A percentile compares a stretch with the other conserved stretches of the same genome.
These are phyloP conservation scores for Ceratina japonica DNA, from an alignment of 1,140 invertebrate genomes.

Conservation along the genomic window DNA sequence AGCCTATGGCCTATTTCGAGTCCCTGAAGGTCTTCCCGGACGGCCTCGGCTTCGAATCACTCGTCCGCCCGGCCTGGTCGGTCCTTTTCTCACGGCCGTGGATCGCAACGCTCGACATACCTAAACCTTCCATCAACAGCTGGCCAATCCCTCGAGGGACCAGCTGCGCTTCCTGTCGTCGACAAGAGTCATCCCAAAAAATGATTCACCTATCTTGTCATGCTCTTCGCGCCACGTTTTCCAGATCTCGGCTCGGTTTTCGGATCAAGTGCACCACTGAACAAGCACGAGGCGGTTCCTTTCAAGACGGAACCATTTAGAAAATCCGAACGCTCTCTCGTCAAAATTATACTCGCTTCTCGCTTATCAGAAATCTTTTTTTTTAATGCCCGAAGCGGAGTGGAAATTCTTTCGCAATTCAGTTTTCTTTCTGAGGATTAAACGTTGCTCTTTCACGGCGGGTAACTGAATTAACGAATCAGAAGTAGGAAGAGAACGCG, in stretches of 20 bases:
- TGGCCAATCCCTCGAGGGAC: conserved; percentile 69
- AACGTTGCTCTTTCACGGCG: background rate
- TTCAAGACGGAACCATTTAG: too few relatives aligned
- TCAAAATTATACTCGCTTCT: too few relatives aligned
- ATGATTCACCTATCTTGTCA: conserved; percentile 13
- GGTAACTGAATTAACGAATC: background rate
- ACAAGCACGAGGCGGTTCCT: background rate
- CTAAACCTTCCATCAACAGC: conserved; percentile 74
- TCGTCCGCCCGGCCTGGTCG: conserved; percentile 38
- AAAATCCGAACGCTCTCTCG: too few relatives aligned
- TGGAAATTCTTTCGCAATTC: background rate
- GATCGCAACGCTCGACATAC: conserved; percentile 61
- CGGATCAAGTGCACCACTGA: conserved; percentile 17
- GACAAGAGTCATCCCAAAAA: conserved; percentile 59
- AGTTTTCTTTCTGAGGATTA: background rate
- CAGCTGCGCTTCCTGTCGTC: conserved; percentile 69
- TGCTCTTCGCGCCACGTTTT: background rate
- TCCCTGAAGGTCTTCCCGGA: conserved; percentile 63
- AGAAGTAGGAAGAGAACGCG: background rate
- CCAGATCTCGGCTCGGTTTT: conserved; percentile 1
- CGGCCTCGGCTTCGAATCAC: conserved; percentile 60
- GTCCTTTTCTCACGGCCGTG: conserved; percentile 71
- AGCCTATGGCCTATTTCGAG: conserved; percentile 59
- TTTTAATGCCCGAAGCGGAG: too few relatives aligned
- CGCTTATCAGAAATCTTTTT: too few relatives aligned